Base-by-base conservation (phyloP, 2,113 vertebrate species). In the Rhabdornis inornatus region DNA sequence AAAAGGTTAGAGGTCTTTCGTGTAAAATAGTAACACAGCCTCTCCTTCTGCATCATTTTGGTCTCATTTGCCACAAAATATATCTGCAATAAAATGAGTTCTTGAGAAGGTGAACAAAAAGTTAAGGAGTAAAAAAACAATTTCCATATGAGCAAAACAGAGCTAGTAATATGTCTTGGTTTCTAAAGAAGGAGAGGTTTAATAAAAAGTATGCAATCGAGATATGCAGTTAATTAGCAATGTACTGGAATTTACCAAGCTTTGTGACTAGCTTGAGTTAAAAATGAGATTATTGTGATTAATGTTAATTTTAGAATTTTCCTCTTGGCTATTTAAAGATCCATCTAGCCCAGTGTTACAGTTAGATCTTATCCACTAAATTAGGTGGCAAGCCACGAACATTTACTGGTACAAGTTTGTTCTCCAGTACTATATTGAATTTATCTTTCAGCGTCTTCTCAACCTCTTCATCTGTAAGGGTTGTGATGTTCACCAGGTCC, bases 381-480 rank as follows among this genome's bases (percentile, higher is more conserved):
- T 94, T 96, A 25, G 95, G 92, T 78, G 95, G 93, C 87, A 97
- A 91, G 81, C 89, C 93, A 87, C 69, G 57, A 65, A 95, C 94
- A 14, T 98, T 97, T 56, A 96, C 74, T 65, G 98, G 97, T 25
- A 95, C 42, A 3, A 98, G 66, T 85, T 98, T 98, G 56, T 95
- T 98, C 57, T 96, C 92, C 79, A 99, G 87, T 33, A 80, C 96
- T 40, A 99, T 30, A 45, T 65, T 96, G 92, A 99, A 99, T 94
- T 96, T 97, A 3, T 98, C 97, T 94, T 90, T 97, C 75, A 99
- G 92, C 15, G 97, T 82, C 66, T 96, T 83, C 74, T 98, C 98
- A 24, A 99, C 25, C 76, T 99, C 98, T 65, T 98, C 97, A 33
- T 98, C 97, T 53, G 92, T 91, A 86, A 99, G 78, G 6, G 97